Evolutionary conservation across 1,140 invertebrate species (phyloP).

Genomic region (Drosophila arawakana): DNA sequence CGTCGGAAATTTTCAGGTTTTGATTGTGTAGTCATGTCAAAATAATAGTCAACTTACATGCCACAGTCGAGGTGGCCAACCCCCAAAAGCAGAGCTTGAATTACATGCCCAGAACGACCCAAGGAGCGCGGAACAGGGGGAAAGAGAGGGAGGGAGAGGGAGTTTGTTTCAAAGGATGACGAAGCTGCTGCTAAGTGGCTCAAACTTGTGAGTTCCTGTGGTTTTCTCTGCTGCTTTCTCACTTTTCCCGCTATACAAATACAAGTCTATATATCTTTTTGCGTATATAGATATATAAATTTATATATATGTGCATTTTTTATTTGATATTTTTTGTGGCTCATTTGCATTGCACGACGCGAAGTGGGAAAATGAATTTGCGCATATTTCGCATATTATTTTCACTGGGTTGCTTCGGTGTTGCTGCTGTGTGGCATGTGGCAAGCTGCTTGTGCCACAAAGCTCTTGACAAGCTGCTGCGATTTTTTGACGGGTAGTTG

Average conservation of each 20-base stretch:
- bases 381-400: slow-evolving; percentile 81
- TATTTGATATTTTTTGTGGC: slow-evolving; percentile 30
- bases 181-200: slow-evolving; percentile 72
- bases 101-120: slow-evolving; percentile 10
- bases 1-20: slow-evolving; percentile 78
- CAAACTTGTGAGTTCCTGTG: slow-evolving; percentile 70
- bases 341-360: slow-evolving; percentile 52
- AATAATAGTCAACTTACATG: slow-evolving; percentile 84
- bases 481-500: slow-evolving; percentile 45
- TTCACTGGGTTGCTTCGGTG: slow-evolving; percentile 35
- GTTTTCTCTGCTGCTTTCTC: slow-evolving; percentile 58
- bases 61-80: slow-evolving; percentile 51
- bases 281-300: slow-evolving; percentile 4
- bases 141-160: neutral
- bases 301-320: slow-evolving; percentile 18
- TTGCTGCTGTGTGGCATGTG: neutral
- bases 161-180: slow-evolving; percentile 54
- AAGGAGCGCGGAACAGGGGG: neutral
- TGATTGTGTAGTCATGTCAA: slow-evolving; percentile 84
- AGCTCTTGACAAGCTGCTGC: slow-evolving; percentile 55
- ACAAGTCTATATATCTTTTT: slow-evolving; percentile 28
- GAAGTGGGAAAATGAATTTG: slow-evolving; percentile 64
- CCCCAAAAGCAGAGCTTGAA: slow-evolving; percentile 35
- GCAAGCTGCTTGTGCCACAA: slow-evolving; percentile 26
- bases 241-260: slow-evolving; percentile 20